phyloP scores from a whole-genome alignment of 2,113 vertebrate genomes.

The Ageneiosus marmoratus region DNA sequence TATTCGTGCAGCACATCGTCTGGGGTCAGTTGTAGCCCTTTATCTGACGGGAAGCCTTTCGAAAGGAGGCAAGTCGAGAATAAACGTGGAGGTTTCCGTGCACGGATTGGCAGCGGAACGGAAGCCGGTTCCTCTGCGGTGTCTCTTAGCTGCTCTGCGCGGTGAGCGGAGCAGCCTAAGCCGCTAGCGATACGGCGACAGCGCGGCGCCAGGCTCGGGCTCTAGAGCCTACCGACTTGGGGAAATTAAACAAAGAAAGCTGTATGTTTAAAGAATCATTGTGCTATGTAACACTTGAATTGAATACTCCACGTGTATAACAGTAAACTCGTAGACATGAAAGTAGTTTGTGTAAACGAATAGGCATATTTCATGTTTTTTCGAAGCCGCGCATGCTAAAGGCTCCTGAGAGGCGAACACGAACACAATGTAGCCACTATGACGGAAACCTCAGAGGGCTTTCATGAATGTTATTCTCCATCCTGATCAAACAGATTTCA shows the following conservation, averaged over 20 bases:
- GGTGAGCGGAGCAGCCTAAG: slow-evolving; percentile 60
- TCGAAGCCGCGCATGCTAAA: slow-evolving; percentile 13
- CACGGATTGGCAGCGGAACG: slow-evolving; percentile 19
- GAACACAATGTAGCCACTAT: background rate
- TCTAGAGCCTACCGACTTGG: slow-evolving; percentile 15
- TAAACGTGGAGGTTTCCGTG: background rate
- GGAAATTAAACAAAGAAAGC: background rate
- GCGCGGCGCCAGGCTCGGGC: slow-evolving; percentile 55
- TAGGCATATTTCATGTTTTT: background rate
- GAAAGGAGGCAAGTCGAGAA: background rate
- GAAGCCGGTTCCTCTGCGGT: slow-evolving; percentile 74
- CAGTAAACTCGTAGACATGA: no score
- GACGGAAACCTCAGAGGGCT: background rate
- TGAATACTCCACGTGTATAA: background rate
- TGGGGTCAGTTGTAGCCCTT: background rate
- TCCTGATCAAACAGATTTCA: background rate
- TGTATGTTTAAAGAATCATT: background rate
- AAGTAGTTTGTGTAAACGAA: background rate
- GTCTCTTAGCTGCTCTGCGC: slow-evolving; percentile 73
- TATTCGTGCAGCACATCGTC: background rate
- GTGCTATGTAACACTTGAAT: background rate
- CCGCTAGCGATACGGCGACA: slow-evolving; percentile 69
- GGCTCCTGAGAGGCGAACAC: background rate
- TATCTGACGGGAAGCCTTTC: background rate
- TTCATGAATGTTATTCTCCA: background rate